Evolutionary conservation across 2,888 invertebrate species (phyloP), one percentile per base, ranked within the genome.

Genomic region (Eudasyphora cyanicolor): DNA sequence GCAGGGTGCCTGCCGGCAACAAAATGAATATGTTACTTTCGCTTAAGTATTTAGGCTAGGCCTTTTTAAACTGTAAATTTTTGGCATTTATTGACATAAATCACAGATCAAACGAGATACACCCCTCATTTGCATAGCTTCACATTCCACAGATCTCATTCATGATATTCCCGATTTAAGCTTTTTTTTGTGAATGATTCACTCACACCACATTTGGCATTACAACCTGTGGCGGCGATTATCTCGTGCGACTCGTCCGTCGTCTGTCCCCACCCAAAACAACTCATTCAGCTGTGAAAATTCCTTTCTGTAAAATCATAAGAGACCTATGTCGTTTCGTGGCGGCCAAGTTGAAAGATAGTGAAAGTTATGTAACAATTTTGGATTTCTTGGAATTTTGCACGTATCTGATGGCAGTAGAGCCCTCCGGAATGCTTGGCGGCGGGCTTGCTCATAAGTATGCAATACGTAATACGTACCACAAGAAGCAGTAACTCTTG

Each of bases 311-410:
- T 21, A 10, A 24, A 42, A 42, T 67, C 67, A 67, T 24, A 14
- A 42, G 12, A 67, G 14, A 7, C 24, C 67, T 24, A 24, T 27
- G 57, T 10, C 14, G 27, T 24, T 42, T 12, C 12, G 67, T 67
- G 3, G 67, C 42, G 42, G 67, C 21, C 67, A 67, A 14, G 42
- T 24, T 67, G 14, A 42, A 42, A 42, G 67, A 7, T 42, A 82
- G 85, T 79, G 85, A 85, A 85, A 82, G 85, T 85, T 85, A 85
- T 85, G 85, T 80, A 85, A 84, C 24, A 12, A 38, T 67, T 42
- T 67, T 35, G 70, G 21, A 49, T 77, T 85, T 85, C 85, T 74
- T 62, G 85, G 85, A 85, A 85, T 85, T 85, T 82, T 76, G 76
- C 84, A 76, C 76, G 84, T 70, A 69, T 75, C 27, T 35, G 35